Percentiles rank a stretch among this genome's conserved stretches.
These are phyloP conservation scores for Zaprionus nigranus DNA, from an alignment of 1,140 invertebrate species.

Conservation along the genomic window DNA sequence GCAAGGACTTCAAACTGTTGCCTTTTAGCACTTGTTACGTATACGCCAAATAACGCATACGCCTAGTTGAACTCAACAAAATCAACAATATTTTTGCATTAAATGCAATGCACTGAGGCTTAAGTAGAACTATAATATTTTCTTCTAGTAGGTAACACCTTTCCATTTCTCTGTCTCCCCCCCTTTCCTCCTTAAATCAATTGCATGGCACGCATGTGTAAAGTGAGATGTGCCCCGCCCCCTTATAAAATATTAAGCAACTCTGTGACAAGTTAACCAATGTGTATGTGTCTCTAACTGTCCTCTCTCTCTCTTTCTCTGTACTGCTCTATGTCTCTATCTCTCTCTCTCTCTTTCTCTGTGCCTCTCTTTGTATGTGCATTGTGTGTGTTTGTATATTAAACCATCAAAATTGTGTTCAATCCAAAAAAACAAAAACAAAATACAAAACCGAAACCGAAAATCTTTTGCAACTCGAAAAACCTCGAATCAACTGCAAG, in stretches of 20 bases:
- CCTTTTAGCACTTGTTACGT: constrained; percentile 24
- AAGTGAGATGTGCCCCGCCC: constrained; percentile 1
- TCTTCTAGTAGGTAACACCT: neutral
- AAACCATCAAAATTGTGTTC: constrained; percentile 70
- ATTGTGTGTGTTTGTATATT: constrained; percentile 60
- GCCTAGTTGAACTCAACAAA: constrained; percentile 17
- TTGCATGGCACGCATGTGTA: constrained; percentile 29
- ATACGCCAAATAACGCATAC: constrained; percentile 30
- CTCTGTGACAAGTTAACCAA: constrained; percentile 8
- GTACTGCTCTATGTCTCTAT: constrained; percentile 39
- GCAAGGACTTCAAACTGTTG: neutral
- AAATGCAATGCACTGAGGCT: neutral
- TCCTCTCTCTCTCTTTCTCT: constrained; percentile 36
- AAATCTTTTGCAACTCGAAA: constrained; percentile 56
- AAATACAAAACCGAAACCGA: constrained; percentile 5
- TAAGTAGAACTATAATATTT: neutral
- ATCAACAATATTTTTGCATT: neutral
- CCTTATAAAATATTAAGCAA: neutral
- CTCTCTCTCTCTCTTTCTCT: constrained; percentile 42
- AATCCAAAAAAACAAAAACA: constrained; percentile 51
- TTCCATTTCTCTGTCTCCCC: constrained; percentile 6
- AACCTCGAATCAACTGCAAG: constrained; percentile 30
- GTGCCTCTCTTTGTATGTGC: constrained; percentile 33
- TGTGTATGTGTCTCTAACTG: constrained; percentile 35
- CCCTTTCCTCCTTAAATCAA: neutral